Percentiles rank a stretch among this genome's conserved stretches.
phyloP scores from a whole-genome alignment of 2,888 invertebrate genomes.

The Agriopis leucophaearia region DNA sequence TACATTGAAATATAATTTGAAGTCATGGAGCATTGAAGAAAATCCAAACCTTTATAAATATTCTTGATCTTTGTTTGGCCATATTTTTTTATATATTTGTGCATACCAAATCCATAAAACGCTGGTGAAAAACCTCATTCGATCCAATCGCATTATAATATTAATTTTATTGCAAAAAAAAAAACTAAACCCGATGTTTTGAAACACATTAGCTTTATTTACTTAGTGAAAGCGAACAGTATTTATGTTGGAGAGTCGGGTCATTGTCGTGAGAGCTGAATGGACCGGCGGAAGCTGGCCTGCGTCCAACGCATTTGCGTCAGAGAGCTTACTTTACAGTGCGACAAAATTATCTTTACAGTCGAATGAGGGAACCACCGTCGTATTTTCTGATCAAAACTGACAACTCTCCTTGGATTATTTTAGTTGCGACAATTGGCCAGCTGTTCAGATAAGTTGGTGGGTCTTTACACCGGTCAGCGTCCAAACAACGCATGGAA shows the following conservation, averaged over 20 bases:
- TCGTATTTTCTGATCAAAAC: background rate
- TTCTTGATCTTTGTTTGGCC: background rate
- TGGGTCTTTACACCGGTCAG: constrained; percentile 9
- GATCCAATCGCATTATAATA: constrained; percentile 16
- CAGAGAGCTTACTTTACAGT: constrained; percentile 52
- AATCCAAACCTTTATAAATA: background rate
- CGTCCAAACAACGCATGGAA: constrained; percentile 30
- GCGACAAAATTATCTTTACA: background rate
- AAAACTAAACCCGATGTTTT: constrained; percentile 28
- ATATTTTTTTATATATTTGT: background rate
- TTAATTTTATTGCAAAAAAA: background rate
- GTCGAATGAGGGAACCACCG: background rate
- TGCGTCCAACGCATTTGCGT: constrained; percentile 75
- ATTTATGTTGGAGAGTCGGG: constrained; percentile 70
- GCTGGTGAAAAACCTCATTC: background rate
- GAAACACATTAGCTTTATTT: constrained; percentile 26
- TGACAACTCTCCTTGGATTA: background rate
- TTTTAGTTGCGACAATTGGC: background rate
- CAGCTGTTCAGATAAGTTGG: background rate
- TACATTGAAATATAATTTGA: too few relatives aligned
- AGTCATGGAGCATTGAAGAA: background rate
- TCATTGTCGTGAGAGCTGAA: constrained; percentile 81
- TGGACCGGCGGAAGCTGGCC: constrained; percentile 79
- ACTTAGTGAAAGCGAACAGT: constrained; percentile 14
- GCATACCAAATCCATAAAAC: background rate